phyloP scores from a whole-genome alignment of 2,797 vertebrate species.

The Morelia viridis region DNA sequence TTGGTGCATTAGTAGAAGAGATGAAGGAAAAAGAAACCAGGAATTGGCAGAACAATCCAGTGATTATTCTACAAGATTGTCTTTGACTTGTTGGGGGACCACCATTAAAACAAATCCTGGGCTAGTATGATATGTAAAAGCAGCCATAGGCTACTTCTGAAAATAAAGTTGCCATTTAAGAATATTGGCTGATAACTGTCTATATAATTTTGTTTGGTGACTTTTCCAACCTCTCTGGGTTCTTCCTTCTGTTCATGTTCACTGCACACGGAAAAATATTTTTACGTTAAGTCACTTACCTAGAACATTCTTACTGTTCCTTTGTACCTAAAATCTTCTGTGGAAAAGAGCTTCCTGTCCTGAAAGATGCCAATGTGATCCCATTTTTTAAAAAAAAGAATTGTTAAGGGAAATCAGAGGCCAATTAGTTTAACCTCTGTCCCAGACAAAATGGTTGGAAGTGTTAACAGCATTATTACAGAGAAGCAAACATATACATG shows the following conservation, averaged over 20 bases:
- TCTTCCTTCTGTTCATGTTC: neutral
- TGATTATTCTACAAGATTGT: neutral
- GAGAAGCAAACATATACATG: neutral
- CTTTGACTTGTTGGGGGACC: neutral
- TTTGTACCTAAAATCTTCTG: neutral
- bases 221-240: neutral
- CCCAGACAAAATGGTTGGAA: neutral
- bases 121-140: neutral
- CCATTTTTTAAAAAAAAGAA: neutral
- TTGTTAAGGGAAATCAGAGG: neutral
- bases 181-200: neutral
- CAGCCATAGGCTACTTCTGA: neutral
- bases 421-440: neutral
- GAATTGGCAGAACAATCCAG: neutral
- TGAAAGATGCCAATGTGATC: neutral
- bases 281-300: neutral
- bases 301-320: neutral
- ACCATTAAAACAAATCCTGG: neutral
- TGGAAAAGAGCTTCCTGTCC: neutral
- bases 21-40: neutral
- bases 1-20: neutral
- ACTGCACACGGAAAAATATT: neutral
- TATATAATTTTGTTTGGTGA: neutral
- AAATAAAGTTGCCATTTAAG: neutral
- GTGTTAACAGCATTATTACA: neutral